Percentiles rank a stretch among this genome's conserved stretches.
Conservation (phyloP, 2,888 invertebrate genomes). For the Aspidiotus destructor region DNA sequence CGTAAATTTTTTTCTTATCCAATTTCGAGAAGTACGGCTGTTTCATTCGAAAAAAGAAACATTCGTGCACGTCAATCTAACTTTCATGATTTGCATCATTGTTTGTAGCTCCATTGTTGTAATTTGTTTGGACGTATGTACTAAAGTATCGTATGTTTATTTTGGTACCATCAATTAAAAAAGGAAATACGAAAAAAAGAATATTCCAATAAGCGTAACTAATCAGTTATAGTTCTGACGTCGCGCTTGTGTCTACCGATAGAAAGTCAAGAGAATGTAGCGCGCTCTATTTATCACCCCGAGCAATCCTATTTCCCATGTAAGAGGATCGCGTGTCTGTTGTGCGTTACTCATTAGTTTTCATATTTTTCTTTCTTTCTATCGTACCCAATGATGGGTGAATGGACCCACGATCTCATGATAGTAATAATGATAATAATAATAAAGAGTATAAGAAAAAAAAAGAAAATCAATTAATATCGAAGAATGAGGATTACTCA, state of each 20-base stretch:
- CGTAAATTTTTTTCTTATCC: no score
- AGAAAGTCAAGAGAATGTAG: slow-evolving; percentile 22
- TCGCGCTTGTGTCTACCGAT: background rate
- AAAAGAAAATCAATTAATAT: slow-evolving; percentile 27
- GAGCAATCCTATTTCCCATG: slow-evolving; percentile 27
- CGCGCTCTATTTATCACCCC: slow-evolving; percentile 20
- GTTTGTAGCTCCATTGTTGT: no score
- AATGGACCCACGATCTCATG: background rate
- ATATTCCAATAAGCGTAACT: slow-evolving; percentile 25
- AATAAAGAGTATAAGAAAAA: background rate
- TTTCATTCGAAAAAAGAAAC: no score
- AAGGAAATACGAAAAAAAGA: background rate
- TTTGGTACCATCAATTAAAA: slow-evolving; percentile 1
- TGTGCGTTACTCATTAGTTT: slow-evolving; percentile 18
- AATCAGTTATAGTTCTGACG: slow-evolving; percentile 25
- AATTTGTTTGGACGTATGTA: no score
- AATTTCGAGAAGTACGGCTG: no score
- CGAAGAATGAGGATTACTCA: background rate
- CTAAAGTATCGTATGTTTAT: background rate
- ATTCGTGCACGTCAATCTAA: background rate
- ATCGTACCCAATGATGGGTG: background rate
- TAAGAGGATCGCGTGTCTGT: slow-evolving; percentile 27
- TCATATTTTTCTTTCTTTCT: background rate
- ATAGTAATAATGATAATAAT: slow-evolving; percentile 2
- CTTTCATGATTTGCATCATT: no score